phyloP scores from a whole-genome alignment of 2,888 invertebrate genomes.

The Lepidonotus clava region DNA sequence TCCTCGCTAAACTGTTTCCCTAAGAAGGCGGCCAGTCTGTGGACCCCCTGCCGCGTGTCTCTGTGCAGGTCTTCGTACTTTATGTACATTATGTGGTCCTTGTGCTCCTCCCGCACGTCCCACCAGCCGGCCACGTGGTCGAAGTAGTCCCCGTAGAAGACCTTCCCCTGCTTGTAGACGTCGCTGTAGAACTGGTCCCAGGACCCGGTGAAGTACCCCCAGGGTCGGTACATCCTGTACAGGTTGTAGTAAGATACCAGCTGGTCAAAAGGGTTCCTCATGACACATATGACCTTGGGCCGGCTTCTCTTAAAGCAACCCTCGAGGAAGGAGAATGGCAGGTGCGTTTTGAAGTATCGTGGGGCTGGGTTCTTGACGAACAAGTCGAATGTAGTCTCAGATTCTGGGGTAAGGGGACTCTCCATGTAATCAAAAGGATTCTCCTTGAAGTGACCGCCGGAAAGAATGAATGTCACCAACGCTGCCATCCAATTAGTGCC shows the following conservation, averaged over 20 bases:
- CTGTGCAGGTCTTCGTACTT: slow-evolving; percentile 56
- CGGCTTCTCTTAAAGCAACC: slow-evolving; percentile 55
- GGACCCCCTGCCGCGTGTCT: slow-evolving; percentile 63
- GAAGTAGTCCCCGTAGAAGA: slow-evolving; percentile 20
- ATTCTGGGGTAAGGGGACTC: neutral
- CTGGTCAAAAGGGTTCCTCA: slow-evolving; percentile 25
- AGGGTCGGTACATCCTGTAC: neutral
- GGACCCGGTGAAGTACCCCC: neutral
- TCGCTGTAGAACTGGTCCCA: slow-evolving; percentile 6
- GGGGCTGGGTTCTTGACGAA: slow-evolving; percentile 52
- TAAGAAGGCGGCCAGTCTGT: slow-evolving; percentile 66
- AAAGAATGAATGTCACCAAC: neutral
- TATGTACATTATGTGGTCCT: slow-evolving; percentile 42
- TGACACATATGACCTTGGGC: slow-evolving; percentile 5
- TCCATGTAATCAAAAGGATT: neutral
- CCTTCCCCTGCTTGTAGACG: neutral
- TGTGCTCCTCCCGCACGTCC: slow-evolving; percentile 2
- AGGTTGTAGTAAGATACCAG: slow-evolving; percentile 24
- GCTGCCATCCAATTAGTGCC: neutral
- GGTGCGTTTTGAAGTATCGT: slow-evolving; percentile 60
- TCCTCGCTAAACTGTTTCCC: slow-evolving; percentile 59
- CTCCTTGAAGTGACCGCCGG: neutral
- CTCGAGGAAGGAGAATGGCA: slow-evolving; percentile 1
- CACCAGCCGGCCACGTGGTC: slow-evolving; percentile 53
- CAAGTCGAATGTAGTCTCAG: neutral